Conservation (phyloP, 1,140 invertebrate genomes). For the Lasaia peninsularis region DNA sequence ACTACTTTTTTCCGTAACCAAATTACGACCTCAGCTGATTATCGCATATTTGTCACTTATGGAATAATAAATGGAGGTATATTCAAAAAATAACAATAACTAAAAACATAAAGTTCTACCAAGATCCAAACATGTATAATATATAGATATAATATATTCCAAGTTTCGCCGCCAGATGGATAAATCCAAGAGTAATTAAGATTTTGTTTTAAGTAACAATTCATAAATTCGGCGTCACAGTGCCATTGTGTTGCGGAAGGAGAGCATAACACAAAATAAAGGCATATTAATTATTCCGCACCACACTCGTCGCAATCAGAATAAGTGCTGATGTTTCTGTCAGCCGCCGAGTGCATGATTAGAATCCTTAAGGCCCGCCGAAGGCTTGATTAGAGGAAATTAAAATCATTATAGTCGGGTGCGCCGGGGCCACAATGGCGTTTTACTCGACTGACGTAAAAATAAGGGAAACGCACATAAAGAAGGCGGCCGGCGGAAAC, state of each 20-base stretch:
- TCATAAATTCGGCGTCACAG: conserved; percentile 53
- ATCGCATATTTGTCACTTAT: too few species aligned
- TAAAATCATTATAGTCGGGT: conserved; percentile 73
- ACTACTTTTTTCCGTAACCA: too few species aligned
- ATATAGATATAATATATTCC: too few species aligned
- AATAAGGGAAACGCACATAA: conserved; percentile 73
- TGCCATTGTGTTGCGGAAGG: conserved; percentile 53
- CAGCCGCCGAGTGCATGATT: conserved; percentile 68
- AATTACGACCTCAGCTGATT: too few species aligned
- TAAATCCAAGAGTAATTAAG: conserved; percentile 3
- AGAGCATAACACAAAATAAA: conserved; percentile 63
- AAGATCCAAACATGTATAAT: neutral
- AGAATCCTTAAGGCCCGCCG: conserved; percentile 74
- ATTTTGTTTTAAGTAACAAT: conserved; percentile 33
- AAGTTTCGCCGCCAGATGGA: neutral
- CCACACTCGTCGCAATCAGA: conserved; percentile 76
- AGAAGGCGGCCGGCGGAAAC: conserved; percentile 71
- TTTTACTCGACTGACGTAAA: conserved; percentile 59
- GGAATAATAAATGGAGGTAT: too few species aligned
- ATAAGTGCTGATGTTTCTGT: conserved; percentile 76
- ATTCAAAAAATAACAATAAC: too few species aligned
- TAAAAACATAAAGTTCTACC: neutral
- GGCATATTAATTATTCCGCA: conserved; percentile 75
- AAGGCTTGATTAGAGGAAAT: conserved; percentile 77
- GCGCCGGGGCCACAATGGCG: conserved; percentile 58